Percentiles rank a stretch among this genome's conserved stretches.
Evolutionary conservation across 2,113 vertebrate species (phyloP).

Genomic region (Phalacrocorax pelagicus): DNA sequence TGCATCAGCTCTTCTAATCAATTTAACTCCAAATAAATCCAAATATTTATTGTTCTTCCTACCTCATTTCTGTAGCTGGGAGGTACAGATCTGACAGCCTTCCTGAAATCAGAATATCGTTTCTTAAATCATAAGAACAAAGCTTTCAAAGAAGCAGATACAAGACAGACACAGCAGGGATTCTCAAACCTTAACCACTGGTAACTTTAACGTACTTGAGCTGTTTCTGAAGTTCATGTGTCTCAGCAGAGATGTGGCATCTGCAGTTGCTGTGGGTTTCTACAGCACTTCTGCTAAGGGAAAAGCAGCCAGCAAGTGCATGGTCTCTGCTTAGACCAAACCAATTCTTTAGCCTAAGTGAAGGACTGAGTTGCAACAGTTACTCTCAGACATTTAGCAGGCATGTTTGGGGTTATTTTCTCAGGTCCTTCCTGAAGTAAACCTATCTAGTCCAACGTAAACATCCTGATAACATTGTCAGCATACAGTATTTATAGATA

Average conservation of each 20-base stretch:
- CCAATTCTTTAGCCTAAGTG: background rate
- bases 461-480: background rate
- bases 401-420: background rate
- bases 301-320: accelerated
- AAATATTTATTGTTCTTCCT: background rate
- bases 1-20: background rate
- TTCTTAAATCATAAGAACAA: background rate
- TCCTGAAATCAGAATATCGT: background rate
- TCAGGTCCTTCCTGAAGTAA: background rate
- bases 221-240: background rate
- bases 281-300: background rate
- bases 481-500: background rate
- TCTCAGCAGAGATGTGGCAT: background rate
- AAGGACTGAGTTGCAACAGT: background rate
- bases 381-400: background rate
- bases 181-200: background rate
- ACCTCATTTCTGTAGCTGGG: background rate
- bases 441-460: background rate
- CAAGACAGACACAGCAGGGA: background rate
- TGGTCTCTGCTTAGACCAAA: background rate
- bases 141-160: background rate
- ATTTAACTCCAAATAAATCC: background rate
- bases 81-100: background rate
- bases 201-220: background rate
- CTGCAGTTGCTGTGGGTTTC: background rate